Evolutionary conservation across 1,140 invertebrate species (phyloP).

Genomic region (Platyscapa corneri): DNA sequence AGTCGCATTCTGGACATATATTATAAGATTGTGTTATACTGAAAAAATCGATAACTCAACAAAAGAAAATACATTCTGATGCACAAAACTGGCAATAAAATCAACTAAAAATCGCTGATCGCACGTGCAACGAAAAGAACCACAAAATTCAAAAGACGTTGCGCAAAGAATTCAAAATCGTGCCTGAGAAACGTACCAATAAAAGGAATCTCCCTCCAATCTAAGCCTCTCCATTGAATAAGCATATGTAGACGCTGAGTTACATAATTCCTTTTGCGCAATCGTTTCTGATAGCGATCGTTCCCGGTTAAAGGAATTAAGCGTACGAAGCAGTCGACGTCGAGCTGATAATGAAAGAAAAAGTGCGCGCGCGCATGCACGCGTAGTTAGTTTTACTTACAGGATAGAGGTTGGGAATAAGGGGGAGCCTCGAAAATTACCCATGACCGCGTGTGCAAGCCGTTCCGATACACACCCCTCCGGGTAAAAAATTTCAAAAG

Average conservation of each 20-base stretch:
- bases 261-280: slow-evolving; percentile 21
- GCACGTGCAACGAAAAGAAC: not conserved
- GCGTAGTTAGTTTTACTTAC: slow-evolving; percentile 1
- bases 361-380: not conserved
- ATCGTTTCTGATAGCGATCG: slow-evolving; percentile 35
- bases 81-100: not conserved
- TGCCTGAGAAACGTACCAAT: not conserved
- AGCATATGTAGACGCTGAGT: not conserved
- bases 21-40: not conserved
- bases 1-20: not conserved
- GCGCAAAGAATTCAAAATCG: not conserved
- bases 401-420: not conserved
- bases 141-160: not conserved
- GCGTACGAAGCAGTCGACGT: too few relatives aligned
- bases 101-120: not conserved
- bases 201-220: slow-evolving; percentile 29
- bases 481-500: slow-evolving; percentile 25
- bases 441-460: slow-evolving; percentile 1
- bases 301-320: not conserved
- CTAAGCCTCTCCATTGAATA: not conserved
- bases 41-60: not conserved
- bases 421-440: slow-evolving; percentile 24
- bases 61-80: not conserved
- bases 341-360: slow-evolving; percentile 30
- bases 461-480: slow-evolving; percentile 28